Evolutionary conservation across 2,888 invertebrate species (phyloP), one percentile per base, ranked within the genome.

Genomic region (Watsonalla binaria): DNA sequence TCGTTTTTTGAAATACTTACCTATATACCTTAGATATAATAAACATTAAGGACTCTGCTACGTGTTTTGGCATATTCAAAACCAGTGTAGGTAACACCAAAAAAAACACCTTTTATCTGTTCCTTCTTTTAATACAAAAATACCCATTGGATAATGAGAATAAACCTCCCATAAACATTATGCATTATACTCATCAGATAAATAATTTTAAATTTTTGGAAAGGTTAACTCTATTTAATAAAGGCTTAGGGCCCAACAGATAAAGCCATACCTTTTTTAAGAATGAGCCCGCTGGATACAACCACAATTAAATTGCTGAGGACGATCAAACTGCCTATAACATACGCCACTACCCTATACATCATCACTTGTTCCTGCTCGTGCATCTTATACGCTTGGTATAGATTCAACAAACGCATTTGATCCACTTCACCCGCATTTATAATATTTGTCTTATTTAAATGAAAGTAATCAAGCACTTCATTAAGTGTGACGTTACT

Each of bases 221-320:
- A n/a, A n/a, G n/a, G 24, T 24, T 24, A 24, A 24, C 24, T 24
- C 24, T 24, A 24, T 24, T 2, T 24, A 24, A 2, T 24, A 45
- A 45, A 0, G 6, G 13, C 45, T 13, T n/a, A 4, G 5, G n/a
- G 13, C 1, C 6, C 6, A 53, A 34, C 4, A 24, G 24, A 24
- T 51, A 51, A 47, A 13, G 7, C 24, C 72, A 72, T 83, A 93
- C 93, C 93, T 89, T 92, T 92, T 72, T 86, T 92, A 34, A 94
- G 80, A 63, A 94, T 92, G 4, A 94, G 79, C 52, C 93, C 93
- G 74, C 93, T 93, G n/a, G 94, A 94, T 54, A 94, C 78, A 11
- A 94, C 93, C n/a, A 94, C 93, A 6, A 91, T 86, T 37, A 93
- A 74, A 77, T 94, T 94, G 55, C 92, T 83, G 33, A 92, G 60